These are phyloP conservation scores for Corvus hawaiiensis DNA, from an alignment of 2,113 vertebrate genomes.

Conservation along the genomic window DNA sequence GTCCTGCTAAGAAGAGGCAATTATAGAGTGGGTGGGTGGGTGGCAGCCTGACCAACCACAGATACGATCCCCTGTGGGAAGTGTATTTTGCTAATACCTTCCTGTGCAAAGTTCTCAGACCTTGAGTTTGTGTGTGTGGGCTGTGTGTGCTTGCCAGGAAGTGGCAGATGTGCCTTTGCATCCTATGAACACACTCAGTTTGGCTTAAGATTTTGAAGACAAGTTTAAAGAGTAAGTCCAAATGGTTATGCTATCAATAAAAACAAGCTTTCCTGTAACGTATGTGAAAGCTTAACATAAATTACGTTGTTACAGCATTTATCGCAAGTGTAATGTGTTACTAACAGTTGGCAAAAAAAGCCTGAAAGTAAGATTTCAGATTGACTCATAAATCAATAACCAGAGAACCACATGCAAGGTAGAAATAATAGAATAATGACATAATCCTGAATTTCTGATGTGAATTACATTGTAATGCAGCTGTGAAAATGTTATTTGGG, in stretches of 20 bases:
- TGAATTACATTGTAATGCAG: neutral
- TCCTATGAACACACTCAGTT: no score
- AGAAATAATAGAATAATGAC: slow-evolving; percentile 4
- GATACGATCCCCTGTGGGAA: accelerated
- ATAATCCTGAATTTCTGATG: neutral
- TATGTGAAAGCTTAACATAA: slow-evolving; percentile 34
- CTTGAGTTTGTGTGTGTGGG: neutral
- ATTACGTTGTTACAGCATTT: slow-evolving; percentile 35
- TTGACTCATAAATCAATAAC: slow-evolving; percentile 32
- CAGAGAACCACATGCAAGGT: neutral
- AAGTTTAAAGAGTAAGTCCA: slow-evolving; percentile 21
- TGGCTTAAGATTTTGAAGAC: neutral
- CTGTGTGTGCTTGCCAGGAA: accelerated
- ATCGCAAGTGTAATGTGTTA: neutral
- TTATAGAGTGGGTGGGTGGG: neutral
- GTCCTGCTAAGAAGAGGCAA: neutral
- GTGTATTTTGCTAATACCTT: no score
- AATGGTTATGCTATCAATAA: slow-evolving; percentile 30
- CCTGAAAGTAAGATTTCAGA: slow-evolving; percentile 14
- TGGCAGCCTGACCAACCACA: neutral
- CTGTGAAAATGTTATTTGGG: neutral
- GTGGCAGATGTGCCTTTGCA: neutral
- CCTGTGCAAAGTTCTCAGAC: neutral
- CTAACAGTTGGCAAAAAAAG: slow-evolving; percentile 34
- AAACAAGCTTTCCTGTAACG: neutral